Evolutionary conservation across 2,113 vertebrate species (phyloP), one percentile per base, ranked within the genome.

Genomic region (Semicossyphus pulcher): DNA sequence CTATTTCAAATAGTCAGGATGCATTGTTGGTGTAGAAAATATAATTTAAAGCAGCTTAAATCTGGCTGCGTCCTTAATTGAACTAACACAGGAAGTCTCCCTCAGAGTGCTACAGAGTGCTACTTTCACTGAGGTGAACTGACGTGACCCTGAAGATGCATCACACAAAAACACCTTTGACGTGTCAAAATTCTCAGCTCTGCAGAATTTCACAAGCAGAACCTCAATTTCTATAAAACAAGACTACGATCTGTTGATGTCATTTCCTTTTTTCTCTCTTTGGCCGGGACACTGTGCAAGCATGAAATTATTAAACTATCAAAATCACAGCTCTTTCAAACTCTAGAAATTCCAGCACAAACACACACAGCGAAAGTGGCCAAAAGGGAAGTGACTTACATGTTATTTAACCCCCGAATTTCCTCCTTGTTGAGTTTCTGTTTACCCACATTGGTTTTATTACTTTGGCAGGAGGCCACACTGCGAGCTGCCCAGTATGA

Each of bases 321-420:
- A n/a, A 37, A 49, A 26, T 47, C 12, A 14, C 31, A 2, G 1
- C 26, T n/a, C 10, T 62, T 59, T 5, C 6, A 63, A 48, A 74
- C 12, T 39, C 16, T 7, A 52, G 58, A 87, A 84, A 76, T 74
- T 70, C 34, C 61, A 61, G n/a, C 23, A 23, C 31, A 21, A 48
- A 36, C 20, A 65, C 65, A 64, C 2, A 20, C 3, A 66, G 26
- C 25, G 10, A 42, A 36, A 1, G 15, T 18, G 16, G 21, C 0
- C 39, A 41, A 66, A 53, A n/a, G 5, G 20, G 29, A 73, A 70
- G 25, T 23, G 47, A 57, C 21, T 12, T 8, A 41, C 3, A 1
- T 14, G 12, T 32, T 47, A 18, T 49, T 28, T 29, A 63, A 29
- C 8, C 2, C 12, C 14, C 7, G 7, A 4, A 7, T 45, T 47